These are phyloP conservation scores for Mellilla xanthometata DNA, from an alignment of 2,888 invertebrate species.

Conservation along the genomic window DNA sequence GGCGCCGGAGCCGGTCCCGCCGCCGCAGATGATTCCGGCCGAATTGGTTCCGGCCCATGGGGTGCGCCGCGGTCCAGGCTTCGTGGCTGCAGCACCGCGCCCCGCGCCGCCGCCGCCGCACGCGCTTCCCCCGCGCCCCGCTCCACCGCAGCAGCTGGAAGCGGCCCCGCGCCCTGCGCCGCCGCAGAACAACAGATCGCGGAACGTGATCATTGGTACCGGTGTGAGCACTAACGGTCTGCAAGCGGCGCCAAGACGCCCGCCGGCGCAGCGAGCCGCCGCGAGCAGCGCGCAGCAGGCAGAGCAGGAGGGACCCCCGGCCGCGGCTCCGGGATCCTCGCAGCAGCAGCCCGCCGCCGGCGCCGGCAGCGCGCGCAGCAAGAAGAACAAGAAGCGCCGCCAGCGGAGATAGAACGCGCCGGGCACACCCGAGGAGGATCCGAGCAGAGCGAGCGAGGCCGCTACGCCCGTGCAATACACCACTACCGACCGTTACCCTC, in stretches of 20 bases:
- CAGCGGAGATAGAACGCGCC: conserved; percentile 60
- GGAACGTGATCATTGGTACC: no score
- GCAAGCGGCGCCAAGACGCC: neutral
- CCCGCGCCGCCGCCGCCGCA: neutral
- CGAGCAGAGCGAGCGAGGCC: conserved; percentile 1
- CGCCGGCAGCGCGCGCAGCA: conserved; percentile 44
- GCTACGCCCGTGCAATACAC: conserved; percentile 6
- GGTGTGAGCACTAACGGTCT: no score
- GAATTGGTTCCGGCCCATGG: no score
- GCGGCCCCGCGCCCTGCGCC: conserved; percentile 19
- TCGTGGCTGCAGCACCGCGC: no score
- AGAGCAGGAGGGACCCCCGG: conserved; percentile 28
- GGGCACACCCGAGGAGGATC: neutral
- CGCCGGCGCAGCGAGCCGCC: conserved; percentile 31
- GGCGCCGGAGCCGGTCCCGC: neutral
- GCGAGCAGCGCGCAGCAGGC: conserved; percentile 22
- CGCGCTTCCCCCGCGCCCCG: neutral
- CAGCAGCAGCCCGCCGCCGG: conserved; percentile 27
- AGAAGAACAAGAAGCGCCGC: conserved; percentile 67
- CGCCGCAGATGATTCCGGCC: no score
- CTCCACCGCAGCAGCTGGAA: neutral
- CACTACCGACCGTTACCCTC: neutral
- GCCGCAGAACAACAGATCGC: no score
- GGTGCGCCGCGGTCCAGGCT: neutral
- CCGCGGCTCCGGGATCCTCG: conserved; percentile 33